Evolutionary conservation across 2,113 vertebrate species (phyloP).

Genomic region (Alexandromys fortis): DNA sequence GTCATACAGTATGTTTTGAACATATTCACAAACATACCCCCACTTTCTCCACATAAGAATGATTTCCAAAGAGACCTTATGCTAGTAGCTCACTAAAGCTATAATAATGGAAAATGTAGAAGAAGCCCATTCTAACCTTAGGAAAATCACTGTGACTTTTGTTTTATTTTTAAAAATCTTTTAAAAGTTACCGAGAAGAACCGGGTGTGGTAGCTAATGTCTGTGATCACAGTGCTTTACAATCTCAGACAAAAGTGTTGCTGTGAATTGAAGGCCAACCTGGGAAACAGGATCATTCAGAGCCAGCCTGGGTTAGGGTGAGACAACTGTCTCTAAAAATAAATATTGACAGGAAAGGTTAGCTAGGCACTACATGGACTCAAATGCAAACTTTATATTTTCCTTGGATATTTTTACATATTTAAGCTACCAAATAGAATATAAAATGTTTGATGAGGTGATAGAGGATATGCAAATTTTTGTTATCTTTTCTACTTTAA

Average conservation of each 20-base stretch:
- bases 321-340: neutral
- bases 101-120: constrained; percentile 18
- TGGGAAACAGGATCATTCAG: neutral
- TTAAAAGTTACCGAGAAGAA: constrained; percentile 20
- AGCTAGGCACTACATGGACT: neutral
- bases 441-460: constrained; percentile 12
- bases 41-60: neutral
- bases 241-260: neutral
- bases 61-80: constrained; percentile 37
- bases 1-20: neutral
- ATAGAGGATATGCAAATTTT: constrained; percentile 10
- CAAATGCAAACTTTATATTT: constrained; percentile 19
- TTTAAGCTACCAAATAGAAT: constrained; percentile 14
- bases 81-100: constrained; percentile 54
- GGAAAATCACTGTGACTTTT: constrained; percentile 42
- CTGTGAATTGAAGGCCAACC: neutral
- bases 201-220: neutral
- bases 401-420: constrained; percentile 13
- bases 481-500: neutral
- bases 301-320: neutral
- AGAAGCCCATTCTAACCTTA: neutral
- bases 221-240: neutral
- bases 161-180: constrained; percentile 47
- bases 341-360: constrained; percentile 17
- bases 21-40: neutral